Evolutionary conservation across 2,888 invertebrate genomes (phyloP), one percentile per base, ranked within the genome.

Genomic region (Cerastoderma edule): DNA sequence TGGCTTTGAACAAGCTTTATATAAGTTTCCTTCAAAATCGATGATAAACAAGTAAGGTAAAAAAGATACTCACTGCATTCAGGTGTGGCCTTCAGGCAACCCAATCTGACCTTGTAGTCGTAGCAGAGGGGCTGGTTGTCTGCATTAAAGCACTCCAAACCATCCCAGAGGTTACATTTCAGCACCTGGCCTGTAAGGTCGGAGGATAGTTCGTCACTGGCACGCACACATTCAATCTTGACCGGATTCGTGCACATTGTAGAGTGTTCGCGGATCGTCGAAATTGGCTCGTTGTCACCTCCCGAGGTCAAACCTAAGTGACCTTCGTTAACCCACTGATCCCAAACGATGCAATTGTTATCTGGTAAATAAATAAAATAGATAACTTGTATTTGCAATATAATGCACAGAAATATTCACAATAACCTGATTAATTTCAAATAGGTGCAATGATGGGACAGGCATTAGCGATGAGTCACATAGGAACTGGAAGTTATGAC

Each of bases 81-180:
- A 22, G 85, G 82, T 2, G 83, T 85, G 48, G 84, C 70, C 46
- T 87, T 87, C 50, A 88, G 67, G 70, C 90, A 90, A 5, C 89
- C 89, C 19, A 90, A 71, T 54, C 88, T 75, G 56, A 84, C 88
- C 75, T 87, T 87, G 76, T 89, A 90, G 72, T 90, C 87, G 67
- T 72, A 84, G 67, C 90, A 90, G 1, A 82, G 72, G 16, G 85
- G 82, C 6, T 74, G 72, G 70, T 84, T 84, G 64, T 89, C 86
- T 6, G 78, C 82, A 64, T 90, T 93, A 73, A 92, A 93, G 89
- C 97, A 97, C 5, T 95, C 92, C 0, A 97, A 93, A 0, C 97
- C 97, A 16, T 94, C 94, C 88, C 96, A 95, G 75, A 97, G 90
- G 71, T 90, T 88, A 76, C 92, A 92, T 10, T 79, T 83, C 13